Conservation (phyloP, 2,888 invertebrate species). For the Camponotus fellah region DNA sequence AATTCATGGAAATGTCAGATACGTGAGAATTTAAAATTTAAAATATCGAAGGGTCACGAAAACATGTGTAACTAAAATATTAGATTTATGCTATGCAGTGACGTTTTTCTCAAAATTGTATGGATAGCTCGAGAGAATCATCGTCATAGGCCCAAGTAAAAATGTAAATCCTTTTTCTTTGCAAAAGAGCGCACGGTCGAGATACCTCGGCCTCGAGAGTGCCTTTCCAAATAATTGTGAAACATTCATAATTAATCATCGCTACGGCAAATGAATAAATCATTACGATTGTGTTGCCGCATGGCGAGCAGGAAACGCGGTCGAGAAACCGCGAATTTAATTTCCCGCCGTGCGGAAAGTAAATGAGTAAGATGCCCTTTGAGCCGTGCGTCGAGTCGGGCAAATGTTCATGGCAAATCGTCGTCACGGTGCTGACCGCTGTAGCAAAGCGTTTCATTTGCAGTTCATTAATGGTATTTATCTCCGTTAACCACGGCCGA, state of each 20-base stretch:
- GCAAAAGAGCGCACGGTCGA: neutral
- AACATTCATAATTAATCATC: conserved; percentile 64
- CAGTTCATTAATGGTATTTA: conserved; percentile 62
- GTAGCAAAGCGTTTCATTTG: conserved; percentile 49
- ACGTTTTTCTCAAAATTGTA: neutral
- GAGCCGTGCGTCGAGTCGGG: conserved; percentile 31
- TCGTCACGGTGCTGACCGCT: conserved; percentile 64
- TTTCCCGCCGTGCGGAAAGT: conserved; percentile 60
- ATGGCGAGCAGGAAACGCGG: conserved; percentile 69
- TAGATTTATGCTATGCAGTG: no score
- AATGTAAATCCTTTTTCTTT: neutral
- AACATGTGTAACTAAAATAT: neutral
- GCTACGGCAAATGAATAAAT: conserved; percentile 53
- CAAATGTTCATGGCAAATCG: conserved; percentile 19
- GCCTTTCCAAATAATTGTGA: conserved; percentile 45
- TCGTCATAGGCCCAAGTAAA: neutral
- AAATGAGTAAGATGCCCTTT: conserved; percentile 65
- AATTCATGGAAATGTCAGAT: neutral
- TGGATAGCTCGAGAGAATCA: neutral
- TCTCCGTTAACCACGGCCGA: conserved; percentile 52
- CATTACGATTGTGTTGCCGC: conserved; percentile 52
- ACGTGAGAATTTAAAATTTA: neutral
- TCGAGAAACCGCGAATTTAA: conserved; percentile 73
- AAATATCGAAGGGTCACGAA: neutral
- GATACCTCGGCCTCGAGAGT: neutral